Base-by-base conservation (phyloP, 1,140 invertebrate species). In the Tribolium madens region DNA sequence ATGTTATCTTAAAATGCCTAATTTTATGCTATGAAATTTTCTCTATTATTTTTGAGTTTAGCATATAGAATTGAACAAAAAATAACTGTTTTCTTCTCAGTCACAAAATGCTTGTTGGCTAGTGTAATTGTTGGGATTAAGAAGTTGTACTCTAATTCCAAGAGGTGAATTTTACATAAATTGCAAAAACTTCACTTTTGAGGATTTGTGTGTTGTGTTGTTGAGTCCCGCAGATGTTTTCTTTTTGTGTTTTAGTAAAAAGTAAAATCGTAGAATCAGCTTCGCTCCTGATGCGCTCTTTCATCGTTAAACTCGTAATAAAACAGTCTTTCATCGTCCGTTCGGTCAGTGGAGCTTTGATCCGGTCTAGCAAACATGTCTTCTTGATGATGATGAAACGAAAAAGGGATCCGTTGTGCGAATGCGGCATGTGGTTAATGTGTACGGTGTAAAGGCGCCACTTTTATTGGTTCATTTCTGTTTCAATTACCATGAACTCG, bases 401-500 rank as follows among this genome's bases (percentile, higher is more conserved):
- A 64, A 64, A 64, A 64, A 64, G 57, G 57, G 26, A 33, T 64
- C 36, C 36, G 57, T 64, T 64, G 57, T 64, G 57, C 57, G 26
- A 64, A 64, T 64, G 57, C 57, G 57, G 57, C 57, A 64, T 64
- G 57, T 64, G 57, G 57, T 64, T 64, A 64, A 64, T 64, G 57
- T 64, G 57, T 18, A 64, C 10, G 10, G 21, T 64, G 57, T 64
- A 64, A 64, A 64, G 57, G 57, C 57, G 57, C 57, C 57, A 64
- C 57, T 64, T 64, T 64, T 64, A 64, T 64, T 64, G 57, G 57
- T 64, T 64, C 57, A 64, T 64, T 64, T 64, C 57, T 64, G 57
- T 64, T 64, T 64, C 57, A 64, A 64, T 64, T 64, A 64, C 53
- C 53, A 26, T 21, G 53, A 18, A 15, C n/a, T 15, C 3, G 21